Conservation (phyloP, 2,797 vertebrate species). For the Smutsia gigantea region DNA sequence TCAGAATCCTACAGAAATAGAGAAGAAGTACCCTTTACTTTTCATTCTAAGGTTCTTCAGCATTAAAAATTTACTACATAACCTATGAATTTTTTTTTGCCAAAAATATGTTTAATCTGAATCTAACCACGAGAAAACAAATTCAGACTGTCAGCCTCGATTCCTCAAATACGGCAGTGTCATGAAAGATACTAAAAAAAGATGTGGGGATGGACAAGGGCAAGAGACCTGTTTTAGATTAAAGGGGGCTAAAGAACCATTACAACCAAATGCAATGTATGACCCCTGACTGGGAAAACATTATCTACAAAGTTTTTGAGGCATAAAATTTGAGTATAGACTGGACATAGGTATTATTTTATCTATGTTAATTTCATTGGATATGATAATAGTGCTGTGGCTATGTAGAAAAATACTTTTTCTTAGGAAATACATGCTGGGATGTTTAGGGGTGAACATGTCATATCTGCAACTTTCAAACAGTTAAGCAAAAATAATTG, state of each 20-base stretch:
- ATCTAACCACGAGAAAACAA: slow-evolving; percentile 27
- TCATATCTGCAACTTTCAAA: background rate
- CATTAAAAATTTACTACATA: background rate
- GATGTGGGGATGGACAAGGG: background rate
- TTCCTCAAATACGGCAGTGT: background rate
- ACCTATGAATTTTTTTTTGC: slow-evolving; percentile 6
- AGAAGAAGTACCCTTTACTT: slow-evolving; percentile 4
- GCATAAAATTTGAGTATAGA: background rate
- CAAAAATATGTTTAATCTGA: slow-evolving; percentile 29
- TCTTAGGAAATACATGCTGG: background rate
- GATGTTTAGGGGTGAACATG: background rate
- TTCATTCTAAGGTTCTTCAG: slow-evolving; percentile 11
- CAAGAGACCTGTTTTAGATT: background rate
- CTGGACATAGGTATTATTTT: background rate
- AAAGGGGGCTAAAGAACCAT: background rate
- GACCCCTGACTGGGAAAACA: background rate
- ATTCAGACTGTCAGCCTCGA: background rate
- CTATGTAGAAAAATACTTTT: background rate
- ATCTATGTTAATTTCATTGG: background rate
- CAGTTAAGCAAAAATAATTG: background rate
- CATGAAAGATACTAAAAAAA: background rate
- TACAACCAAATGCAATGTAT: background rate
- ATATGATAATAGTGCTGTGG: background rate
- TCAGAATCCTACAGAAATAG: slow-evolving; percentile 89
- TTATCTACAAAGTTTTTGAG: background rate